Conservation (phyloP, 1,140 invertebrate species). For the Cryptotermes secundus region DNA sequence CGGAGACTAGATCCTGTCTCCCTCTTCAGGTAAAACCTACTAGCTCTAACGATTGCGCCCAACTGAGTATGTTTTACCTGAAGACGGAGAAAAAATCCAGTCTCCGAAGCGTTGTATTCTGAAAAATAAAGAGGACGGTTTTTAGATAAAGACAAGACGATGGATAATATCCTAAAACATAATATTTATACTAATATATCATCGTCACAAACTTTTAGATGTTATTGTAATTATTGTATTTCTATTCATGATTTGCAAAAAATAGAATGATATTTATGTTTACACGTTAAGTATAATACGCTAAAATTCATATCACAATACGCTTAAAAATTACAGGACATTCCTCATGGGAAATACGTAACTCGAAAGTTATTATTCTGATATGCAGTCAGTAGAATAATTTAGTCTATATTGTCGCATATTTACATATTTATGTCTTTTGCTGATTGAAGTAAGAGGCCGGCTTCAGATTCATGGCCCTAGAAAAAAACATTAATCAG, state of each 20-base stretch:
- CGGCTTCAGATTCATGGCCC: neutral
- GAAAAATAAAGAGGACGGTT: too few species aligned
- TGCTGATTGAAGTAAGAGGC: neutral
- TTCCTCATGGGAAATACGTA: neutral
- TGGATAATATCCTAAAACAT: too few species aligned
- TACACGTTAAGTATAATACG: neutral
- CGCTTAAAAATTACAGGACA: neutral
- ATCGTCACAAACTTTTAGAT: too few species aligned
- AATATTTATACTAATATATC: too few species aligned
- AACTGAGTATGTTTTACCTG: too few species aligned
- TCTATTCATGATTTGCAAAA: neutral
- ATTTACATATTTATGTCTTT: slow-evolving; percentile 12
- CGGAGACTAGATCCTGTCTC: too few species aligned
- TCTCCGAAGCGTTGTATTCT: too few species aligned
- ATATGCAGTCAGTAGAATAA: neutral
- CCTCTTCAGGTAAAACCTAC: too few species aligned
- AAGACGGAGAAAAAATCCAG: too few species aligned
- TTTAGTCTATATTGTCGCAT: neutral
- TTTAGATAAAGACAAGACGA: too few species aligned
- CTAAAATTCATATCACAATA: neutral
- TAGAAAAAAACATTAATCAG: neutral
- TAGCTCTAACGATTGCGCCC: too few species aligned
- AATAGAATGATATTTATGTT: neutral
- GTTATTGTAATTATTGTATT: neutral
- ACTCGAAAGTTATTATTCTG: neutral